Evolutionary conservation across 2,797 vertebrate genomes (phyloP).

Genomic region (Syngnathus acus): DNA sequence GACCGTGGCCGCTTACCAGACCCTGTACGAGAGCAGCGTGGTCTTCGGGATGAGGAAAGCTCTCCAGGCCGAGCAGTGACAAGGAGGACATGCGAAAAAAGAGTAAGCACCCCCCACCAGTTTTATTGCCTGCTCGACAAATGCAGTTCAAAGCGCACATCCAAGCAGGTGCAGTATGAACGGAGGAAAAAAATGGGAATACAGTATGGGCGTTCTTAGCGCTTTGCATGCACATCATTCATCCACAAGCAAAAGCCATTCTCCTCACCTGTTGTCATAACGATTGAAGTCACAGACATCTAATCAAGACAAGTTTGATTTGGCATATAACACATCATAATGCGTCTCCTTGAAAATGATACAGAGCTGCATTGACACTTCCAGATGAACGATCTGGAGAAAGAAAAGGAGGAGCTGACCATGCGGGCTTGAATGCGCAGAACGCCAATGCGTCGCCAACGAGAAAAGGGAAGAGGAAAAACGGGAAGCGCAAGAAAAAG

Average conservation of each 20-base stretch:
- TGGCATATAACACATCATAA: neutral
- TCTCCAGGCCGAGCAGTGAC: slow-evolving; percentile 76
- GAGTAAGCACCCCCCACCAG: slow-evolving; percentile 54
- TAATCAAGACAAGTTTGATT: too few species aligned
- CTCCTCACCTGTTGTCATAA: too few species aligned
- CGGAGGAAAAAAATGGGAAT: neutral
- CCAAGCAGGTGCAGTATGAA: slow-evolving; percentile 44
- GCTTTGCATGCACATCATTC: neutral
- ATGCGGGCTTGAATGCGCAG: slow-evolving; percentile 77
- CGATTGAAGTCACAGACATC: too few species aligned
- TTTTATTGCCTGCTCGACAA: neutral
- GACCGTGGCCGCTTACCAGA: slow-evolving; percentile 83
- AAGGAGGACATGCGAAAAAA: slow-evolving; percentile 76
- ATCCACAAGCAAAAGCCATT: too few species aligned
- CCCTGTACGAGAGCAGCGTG: slow-evolving; percentile 81
- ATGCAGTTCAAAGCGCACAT: slow-evolving; percentile 10
- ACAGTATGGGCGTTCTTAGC: too few species aligned
- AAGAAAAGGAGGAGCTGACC: slow-evolving; percentile 75
- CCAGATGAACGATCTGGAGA: slow-evolving; percentile 79
- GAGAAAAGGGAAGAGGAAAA: slow-evolving; percentile 77
- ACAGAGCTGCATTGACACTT: neutral
- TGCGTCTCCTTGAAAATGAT: neutral
- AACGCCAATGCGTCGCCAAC: slow-evolving; percentile 75
- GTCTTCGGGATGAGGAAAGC: slow-evolving; percentile 89
- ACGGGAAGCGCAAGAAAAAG: slow-evolving; percentile 80